Percentiles rank a stretch among this genome's conserved stretches.
phyloP scores from a whole-genome alignment of 2,888 invertebrate genomes.

The Tenodera sinensis region DNA sequence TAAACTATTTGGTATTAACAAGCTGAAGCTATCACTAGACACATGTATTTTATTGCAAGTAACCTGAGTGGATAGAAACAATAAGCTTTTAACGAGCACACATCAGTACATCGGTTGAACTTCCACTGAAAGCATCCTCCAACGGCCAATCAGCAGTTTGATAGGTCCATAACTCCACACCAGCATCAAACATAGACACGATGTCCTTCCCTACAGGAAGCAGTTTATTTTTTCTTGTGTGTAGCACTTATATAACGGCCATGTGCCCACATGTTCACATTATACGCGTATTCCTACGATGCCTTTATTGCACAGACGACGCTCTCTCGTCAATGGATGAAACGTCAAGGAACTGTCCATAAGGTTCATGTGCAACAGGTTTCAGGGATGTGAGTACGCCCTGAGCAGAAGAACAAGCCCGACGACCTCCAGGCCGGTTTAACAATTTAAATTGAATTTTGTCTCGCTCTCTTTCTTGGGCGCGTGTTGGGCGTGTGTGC shows the following conservation, averaged over 20 bases:
- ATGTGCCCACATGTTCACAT: background rate
- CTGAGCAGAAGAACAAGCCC: background rate
- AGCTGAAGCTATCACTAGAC: too few species aligned
- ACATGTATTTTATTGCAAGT: too few species aligned
- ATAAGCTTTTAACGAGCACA: too few species aligned
- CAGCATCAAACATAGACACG: too few species aligned
- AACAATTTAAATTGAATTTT: constrained; percentile 9
- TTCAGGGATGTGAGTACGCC: background rate
- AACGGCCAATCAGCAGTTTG: too few species aligned
- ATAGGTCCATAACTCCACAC: too few species aligned
- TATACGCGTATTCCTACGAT: background rate
- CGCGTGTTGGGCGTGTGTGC: background rate
- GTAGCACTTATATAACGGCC: background rate
- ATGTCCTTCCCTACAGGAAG: background rate
- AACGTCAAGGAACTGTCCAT: background rate
- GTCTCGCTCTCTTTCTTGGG: background rate
- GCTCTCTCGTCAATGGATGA: background rate
- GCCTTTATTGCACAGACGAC: background rate
- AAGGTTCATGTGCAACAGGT: background rate
- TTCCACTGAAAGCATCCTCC: too few species aligned
- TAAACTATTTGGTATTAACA: too few species aligned
- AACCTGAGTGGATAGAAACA: too few species aligned
- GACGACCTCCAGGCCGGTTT: background rate
- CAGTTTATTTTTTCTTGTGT: background rate
- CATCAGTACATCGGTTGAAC: too few species aligned